These are phyloP conservation scores for Macquaria ambigua DNA, from an alignment of 2,113 vertebrate species.

Conservation along the genomic window DNA sequence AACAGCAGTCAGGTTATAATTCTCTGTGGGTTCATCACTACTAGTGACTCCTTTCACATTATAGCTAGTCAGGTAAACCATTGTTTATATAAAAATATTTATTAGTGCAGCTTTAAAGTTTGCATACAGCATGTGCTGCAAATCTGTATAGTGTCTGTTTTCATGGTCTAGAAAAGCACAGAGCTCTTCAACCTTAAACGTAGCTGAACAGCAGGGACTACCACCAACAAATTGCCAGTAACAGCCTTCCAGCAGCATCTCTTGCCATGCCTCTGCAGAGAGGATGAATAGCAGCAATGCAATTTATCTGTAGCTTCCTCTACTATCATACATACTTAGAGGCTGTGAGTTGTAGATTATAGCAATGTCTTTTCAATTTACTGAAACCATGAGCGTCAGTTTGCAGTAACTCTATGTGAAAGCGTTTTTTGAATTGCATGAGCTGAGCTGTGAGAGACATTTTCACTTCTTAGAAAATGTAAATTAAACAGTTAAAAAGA, in stretches of 20 bases:
- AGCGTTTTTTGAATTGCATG: background rate
- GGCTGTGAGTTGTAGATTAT: background rate
- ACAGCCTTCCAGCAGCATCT: background rate
- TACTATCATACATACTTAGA: background rate
- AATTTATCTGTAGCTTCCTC: slow-evolving; percentile 2
- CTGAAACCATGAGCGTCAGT: background rate
- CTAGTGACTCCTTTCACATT: no score
- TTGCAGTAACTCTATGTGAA: background rate
- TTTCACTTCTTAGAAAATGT: background rate
- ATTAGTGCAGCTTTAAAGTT: background rate
- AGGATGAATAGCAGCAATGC: slow-evolving; percentile 11
- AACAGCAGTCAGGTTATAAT: background rate
- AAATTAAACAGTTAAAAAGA: background rate
- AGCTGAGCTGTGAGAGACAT: slow-evolving; percentile 2
- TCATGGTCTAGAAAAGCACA: background rate
- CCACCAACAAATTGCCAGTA: background rate
- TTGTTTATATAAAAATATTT: background rate
- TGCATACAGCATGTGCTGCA: background rate
- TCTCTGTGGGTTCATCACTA: no score
- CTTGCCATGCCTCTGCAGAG: background rate
- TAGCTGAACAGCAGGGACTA: background rate
- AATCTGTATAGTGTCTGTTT: background rate
- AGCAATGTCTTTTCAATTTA: slow-evolving; percentile 8
- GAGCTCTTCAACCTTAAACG: background rate
- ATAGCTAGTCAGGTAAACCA: background rate